Conservation (phyloP, 1,140 invertebrate genomes). For the Bombus polaris region DNA sequence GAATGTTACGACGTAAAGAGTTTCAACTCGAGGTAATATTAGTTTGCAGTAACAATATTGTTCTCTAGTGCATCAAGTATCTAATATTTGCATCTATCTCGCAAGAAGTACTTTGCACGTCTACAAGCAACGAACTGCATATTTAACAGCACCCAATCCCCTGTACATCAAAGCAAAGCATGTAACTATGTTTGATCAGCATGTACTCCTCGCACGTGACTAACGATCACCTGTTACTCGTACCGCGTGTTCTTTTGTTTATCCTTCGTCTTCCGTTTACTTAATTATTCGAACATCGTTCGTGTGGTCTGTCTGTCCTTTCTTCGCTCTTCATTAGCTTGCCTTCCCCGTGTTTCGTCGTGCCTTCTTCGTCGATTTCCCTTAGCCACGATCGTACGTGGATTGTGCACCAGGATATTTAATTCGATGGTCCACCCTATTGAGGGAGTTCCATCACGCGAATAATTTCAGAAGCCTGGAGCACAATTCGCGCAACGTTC, state of each 20-base stretch:
- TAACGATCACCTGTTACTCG: slow-evolving; percentile 10
- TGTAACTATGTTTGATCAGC: slow-evolving; percentile 32
- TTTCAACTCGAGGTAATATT: no score
- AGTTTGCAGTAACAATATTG: background rate
- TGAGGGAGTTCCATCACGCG: no score
- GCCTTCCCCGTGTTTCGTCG: background rate
- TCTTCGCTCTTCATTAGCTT: background rate
- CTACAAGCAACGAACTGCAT: background rate
- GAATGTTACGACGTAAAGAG: background rate
- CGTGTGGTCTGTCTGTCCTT: background rate
- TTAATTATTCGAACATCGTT: background rate
- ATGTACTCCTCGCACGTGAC: slow-evolving; percentile 27
- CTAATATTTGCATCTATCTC: background rate
- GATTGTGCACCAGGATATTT: background rate
- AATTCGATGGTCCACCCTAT: no score
- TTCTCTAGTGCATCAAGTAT: background rate
- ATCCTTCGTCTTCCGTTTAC: slow-evolving; percentile 8
- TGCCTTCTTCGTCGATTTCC: background rate
- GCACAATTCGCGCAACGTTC: background rate
- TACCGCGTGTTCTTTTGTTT: slow-evolving; percentile 1
- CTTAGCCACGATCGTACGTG: slow-evolving; percentile 16
- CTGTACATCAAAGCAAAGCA: background rate
- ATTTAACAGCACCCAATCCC: slow-evolving; percentile 6
- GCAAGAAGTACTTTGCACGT: slow-evolving; percentile 19
- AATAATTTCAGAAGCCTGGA: background rate